These are phyloP conservation scores for Contarinia nasturtii DNA, from an alignment of 1,140 invertebrate species.

Conservation along the genomic window DNA sequence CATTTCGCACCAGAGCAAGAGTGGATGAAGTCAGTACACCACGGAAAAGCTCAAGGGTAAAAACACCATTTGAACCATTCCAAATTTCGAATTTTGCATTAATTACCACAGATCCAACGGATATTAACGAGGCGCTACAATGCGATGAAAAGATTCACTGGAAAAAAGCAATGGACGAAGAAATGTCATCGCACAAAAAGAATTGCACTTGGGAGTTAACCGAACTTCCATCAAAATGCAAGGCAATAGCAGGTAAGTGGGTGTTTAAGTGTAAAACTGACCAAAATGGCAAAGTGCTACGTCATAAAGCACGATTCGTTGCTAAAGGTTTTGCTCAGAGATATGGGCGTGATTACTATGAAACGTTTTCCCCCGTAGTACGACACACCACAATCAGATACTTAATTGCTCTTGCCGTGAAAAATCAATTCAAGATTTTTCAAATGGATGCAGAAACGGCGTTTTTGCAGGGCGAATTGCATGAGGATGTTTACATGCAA, in stretches of 20 bases:
- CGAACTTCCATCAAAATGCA: slow-evolving; percentile 8
- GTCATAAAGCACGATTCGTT: slow-evolving; percentile 16
- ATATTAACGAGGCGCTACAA: slow-evolving; percentile 5
- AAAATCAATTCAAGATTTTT: not conserved
- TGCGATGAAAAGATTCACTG: slow-evolving; percentile 6
- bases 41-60: too few relatives aligned
- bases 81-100: too few relatives aligned
- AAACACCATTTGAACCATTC: too few relatives aligned
- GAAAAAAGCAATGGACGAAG: slow-evolving; percentile 13
- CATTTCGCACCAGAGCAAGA: too few relatives aligned
- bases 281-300: slow-evolving; percentile 12
- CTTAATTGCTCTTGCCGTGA: slow-evolving; percentile 2
- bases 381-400: slow-evolving; percentile 1
- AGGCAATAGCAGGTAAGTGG: slow-evolving; percentile 19
- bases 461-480: slow-evolving; percentile 23
- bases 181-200: slow-evolving; percentile 12
- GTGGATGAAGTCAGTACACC: too few relatives aligned
- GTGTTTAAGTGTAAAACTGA: slow-evolving; percentile 21
- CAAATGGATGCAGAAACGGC: slow-evolving; percentile 17
- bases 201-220: slow-evolving; percentile 17
- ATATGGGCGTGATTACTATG: slow-evolving; percentile 13
- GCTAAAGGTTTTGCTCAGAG: slow-evolving; percentile 13
- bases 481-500: slow-evolving; percentile 21
- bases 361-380: slow-evolving; percentile 11
- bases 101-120: too few relatives aligned